Evolutionary conservation across 2,113 vertebrate species (phyloP).

Genomic region (Mustela nigripes): DNA sequence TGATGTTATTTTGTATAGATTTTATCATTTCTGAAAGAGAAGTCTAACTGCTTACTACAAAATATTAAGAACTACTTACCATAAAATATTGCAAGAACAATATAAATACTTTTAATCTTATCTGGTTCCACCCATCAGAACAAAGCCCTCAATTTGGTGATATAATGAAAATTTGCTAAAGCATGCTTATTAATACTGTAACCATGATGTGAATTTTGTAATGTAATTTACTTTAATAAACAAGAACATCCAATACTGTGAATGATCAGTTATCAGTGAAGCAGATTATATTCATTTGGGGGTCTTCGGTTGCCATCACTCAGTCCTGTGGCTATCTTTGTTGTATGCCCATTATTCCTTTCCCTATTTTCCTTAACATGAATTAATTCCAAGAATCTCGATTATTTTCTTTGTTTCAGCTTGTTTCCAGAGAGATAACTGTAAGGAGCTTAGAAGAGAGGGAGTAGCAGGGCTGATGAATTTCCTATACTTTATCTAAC

Average conservation of each 20-base stretch:
- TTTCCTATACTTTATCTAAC: neutral
- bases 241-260: neutral
- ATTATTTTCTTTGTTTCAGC: neutral
- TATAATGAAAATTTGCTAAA: neutral
- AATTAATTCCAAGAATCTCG: neutral
- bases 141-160: neutral
- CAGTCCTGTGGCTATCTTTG: neutral
- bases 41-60: neutral
- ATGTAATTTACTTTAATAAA: neutral
- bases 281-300: neutral
- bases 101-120: neutral
- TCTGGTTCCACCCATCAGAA: neutral
- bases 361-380: neutral
- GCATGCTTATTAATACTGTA: neutral
- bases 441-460: neutral
- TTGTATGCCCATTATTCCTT: neutral
- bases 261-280: neutral
- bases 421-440: neutral
- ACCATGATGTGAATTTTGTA: constrained; percentile 1
- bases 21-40: neutral
- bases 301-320: neutral
- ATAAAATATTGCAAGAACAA: neutral
- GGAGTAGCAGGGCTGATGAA: neutral
- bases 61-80: neutral
- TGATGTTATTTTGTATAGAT: neutral